These are phyloP conservation scores for Podarcis cretensis DNA, from an alignment of 2,113 vertebrate species.

Conservation along the genomic window DNA sequence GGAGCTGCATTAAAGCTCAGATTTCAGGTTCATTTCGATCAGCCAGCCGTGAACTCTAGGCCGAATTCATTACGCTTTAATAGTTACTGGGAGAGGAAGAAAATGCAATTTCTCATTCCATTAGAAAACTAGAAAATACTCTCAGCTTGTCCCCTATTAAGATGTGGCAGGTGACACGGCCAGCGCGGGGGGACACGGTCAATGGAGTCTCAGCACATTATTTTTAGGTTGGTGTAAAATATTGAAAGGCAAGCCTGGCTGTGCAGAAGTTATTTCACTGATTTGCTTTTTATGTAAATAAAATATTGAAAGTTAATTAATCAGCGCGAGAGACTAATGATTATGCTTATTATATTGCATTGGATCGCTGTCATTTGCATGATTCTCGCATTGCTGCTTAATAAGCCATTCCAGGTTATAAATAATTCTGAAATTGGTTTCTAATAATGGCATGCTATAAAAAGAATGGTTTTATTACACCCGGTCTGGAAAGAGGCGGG, in stretches of 20 bases:
- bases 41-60: slow-evolving; percentile 95
- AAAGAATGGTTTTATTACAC: slow-evolving; percentile 85
- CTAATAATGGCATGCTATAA: slow-evolving; percentile 90
- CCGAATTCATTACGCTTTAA: slow-evolving; percentile 96
- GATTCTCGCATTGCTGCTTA: slow-evolving; percentile 92
- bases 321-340: slow-evolving; percentile 90
- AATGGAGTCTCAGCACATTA: slow-evolving; percentile 81
- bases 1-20: slow-evolving; percentile 90
- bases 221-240: slow-evolving; percentile 83
- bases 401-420: slow-evolving; percentile 91
- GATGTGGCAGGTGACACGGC: slow-evolving; percentile 92
- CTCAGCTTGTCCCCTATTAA: slow-evolving; percentile 93
- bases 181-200: slow-evolving; percentile 84
- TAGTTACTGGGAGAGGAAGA: slow-evolving; percentile 88
- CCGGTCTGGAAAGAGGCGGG: slow-evolving; percentile 66
- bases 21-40: slow-evolving; percentile 93
- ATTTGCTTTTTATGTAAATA: slow-evolving; percentile 95
- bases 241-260: slow-evolving; percentile 85
- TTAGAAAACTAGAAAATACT: slow-evolving; percentile 93
- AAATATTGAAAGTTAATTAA: slow-evolving; percentile 86
- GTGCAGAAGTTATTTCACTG: slow-evolving; percentile 88
- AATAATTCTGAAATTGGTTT: slow-evolving; percentile 90
- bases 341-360: slow-evolving; percentile 92
- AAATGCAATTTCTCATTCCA: slow-evolving; percentile 97
- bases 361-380: slow-evolving; percentile 90